Conservation (phyloP, 2,888 invertebrate genomes). For the Teleogryllus oceanicus region DNA sequence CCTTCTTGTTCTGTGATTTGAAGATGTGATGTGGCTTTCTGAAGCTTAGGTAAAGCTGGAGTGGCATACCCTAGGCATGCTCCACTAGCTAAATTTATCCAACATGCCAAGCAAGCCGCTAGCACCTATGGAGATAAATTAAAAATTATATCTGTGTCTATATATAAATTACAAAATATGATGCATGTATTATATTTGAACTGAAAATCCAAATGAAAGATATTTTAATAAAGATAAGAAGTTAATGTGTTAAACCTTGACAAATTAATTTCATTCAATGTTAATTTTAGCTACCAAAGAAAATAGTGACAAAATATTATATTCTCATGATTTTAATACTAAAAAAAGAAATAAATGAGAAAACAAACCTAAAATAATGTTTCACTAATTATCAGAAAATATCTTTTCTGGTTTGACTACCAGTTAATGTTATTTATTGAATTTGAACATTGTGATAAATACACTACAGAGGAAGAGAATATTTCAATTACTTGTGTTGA, state of each 20-base stretch:
- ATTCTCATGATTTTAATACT: too few species aligned
- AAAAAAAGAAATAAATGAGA: too few species aligned
- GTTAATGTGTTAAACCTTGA: too few species aligned
- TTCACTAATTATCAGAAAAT: too few species aligned
- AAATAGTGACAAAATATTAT: too few species aligned
- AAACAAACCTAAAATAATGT: too few species aligned
- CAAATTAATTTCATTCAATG: neutral
- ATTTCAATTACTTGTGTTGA: slow-evolving; percentile 29
- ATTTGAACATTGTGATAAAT: too few species aligned
- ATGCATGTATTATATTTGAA: neutral
- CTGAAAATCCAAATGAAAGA: too few species aligned
- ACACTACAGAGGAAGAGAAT: too few species aligned
- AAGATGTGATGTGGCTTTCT: slow-evolving; percentile 27
- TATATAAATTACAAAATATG: slow-evolving; percentile 3
- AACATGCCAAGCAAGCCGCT: slow-evolving; percentile 35
- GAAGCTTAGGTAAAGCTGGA: slow-evolving; percentile 36
- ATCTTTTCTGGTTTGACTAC: too few species aligned
- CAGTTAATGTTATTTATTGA: too few species aligned
- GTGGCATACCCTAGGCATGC: slow-evolving; percentile 36
- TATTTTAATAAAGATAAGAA: too few species aligned
- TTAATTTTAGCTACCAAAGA: neutral
- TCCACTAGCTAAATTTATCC: slow-evolving; percentile 37
- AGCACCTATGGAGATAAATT: slow-evolving; percentile 30
- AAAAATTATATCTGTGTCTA: neutral
- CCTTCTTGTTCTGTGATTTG: slow-evolving; percentile 32